Evolutionary conservation across 1,140 invertebrate genomes (phyloP), one percentile per base, ranked within the genome.

Genomic region (Colletes gigas): DNA sequence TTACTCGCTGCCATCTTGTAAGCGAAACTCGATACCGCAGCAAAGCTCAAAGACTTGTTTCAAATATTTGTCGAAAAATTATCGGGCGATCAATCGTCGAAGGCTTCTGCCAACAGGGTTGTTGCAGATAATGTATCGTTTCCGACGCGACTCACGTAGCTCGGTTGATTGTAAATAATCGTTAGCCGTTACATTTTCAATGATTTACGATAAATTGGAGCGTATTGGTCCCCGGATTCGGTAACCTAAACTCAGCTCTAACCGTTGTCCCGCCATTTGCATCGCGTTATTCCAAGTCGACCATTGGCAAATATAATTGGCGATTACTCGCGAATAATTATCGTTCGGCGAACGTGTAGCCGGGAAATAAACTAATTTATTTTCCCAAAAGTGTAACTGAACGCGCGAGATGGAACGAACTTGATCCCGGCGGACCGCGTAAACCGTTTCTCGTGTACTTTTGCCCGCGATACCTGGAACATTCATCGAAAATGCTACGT

Each of bases 171-270:
- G 68, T 41, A 55, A 57, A 70, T 50, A 70, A 57, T 57, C 52
- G 68, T 57, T 70, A 55, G 68, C 30, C n/a, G 52, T 30, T 57
- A 57, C 68, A 69, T 55, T 55, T 55, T 55, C 50, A 12, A 52
- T 52, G 66, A 55, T 69, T 69, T 55, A 55, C 67, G 67, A 69
- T 55, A 9, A 39, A 69, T 44, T 54, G 30, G 10, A 39, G 15
- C 15, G 52, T 41, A 19, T 57, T 55, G 17, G 52, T 39, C 17
- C 41, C 17, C n/a, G 39, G n/a, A 17, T 19, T 52, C n/a, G 9
- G n/a, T 70, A 39, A 10, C 52, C 67, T 69, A 39, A 17, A 1
- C 21, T 14, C 50, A 15, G 8, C 47, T 50, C 57, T 12, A 5
- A 8, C 15, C 15, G 41, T 44, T 44, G 39, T 65, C 15, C 17